Base-by-base conservation (phyloP, 2,797 vertebrate species). In the Myiothlypis chrysogaster region DNA sequence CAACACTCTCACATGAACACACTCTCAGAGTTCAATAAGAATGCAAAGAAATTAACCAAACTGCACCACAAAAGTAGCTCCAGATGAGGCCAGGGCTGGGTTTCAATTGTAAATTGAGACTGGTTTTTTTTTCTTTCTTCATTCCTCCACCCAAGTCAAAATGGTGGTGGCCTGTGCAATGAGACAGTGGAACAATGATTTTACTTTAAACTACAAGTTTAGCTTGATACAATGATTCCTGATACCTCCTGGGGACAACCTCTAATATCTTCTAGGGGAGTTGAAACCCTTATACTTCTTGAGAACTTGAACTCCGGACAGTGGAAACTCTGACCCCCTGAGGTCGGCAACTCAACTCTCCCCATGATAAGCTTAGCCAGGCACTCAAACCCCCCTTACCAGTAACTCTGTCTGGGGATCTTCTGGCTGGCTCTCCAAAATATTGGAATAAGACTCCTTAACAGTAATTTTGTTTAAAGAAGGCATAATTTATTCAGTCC, bases 21-120 rank as follows among this genome's bases (percentile, higher is more conserved):
- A 27, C 23, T 6, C 17, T 46, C 23, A 22, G 23, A 66, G 65
- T 30, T 69, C 30, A 41, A 41, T 12, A 49, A 59, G 30, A 80
- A 50, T 49, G 44, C 32, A 64, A 49, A n/a, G 24, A 12, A 41
- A 41, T 55, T 21, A 34, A 55, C 25, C 12, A 37, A 66, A 56
- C 23, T 37, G 55, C 18, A n/a, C 6, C 34, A 47, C 28, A 56
- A 15, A 64, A 44, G 20, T 0, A 0, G 12, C 41, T 79, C 17
- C 50, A 44, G 15, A 35, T 30, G 20, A 43, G 18, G 41, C 50
- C 0, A 2, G n/a, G 10, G 14, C 17, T 0, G 1, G 28, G 22
- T 30, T 66, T 66, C 27, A 56, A 4, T 21, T 47, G 22, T 47
- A 79, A 56, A 56, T 32, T 11, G 50, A 46, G 14, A 37, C n/a